Base-by-base conservation (phyloP, 2,113 vertebrate genomes). In the Ploceus nigricollis region DNA sequence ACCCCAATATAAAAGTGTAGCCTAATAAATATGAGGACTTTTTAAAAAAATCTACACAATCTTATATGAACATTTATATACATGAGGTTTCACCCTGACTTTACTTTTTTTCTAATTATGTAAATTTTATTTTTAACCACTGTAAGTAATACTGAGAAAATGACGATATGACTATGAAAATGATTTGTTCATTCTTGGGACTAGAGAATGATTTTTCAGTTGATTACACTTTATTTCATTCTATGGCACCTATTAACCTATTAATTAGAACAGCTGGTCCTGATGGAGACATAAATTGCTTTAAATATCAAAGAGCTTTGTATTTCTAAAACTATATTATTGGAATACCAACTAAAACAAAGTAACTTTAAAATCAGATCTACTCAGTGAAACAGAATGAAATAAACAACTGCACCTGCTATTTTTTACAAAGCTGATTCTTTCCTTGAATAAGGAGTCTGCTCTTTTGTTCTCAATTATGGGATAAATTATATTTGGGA, bases 1-100 rank as follows among this genome's bases (percentile, higher is more conserved):
- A 1, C 1, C 6, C 2, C 19, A 71, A 2, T 30, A 35, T 13
- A 54, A 53, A 78, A 57, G 1, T 33, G 7, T 12, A 76, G 9
- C 16, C 5, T 39, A 57, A 70, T 17, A 77, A 50, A 61, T 25
- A 51, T 16, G 22, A 19, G 6, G 0, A 4, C 7, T 48, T 23
- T n/a, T 87, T 13, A 18, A 78, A 45, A 65, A 65, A 76, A 47
- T 19, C 21, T 42, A 3, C 17, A 45, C 3, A 70, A 16, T 45
- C 23, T 64, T 58, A 25, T 11, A 50, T 53, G 19, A 73, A 50
- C 8, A 37, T 8, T 76, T 51, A 8, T 6, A 69, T 20, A 44
- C 4, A 6, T 17, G 12, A 72, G 14, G 10, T 9, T 5, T 78
- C 10, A 57, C 7, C 9, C 9, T 28, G 42, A 37, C 5, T 39